A percentile compares a stretch with the other conserved stretches of the same genome.
phyloP scores from a whole-genome alignment of 2,888 invertebrate species.

The Anarsia innoxiella region DNA sequence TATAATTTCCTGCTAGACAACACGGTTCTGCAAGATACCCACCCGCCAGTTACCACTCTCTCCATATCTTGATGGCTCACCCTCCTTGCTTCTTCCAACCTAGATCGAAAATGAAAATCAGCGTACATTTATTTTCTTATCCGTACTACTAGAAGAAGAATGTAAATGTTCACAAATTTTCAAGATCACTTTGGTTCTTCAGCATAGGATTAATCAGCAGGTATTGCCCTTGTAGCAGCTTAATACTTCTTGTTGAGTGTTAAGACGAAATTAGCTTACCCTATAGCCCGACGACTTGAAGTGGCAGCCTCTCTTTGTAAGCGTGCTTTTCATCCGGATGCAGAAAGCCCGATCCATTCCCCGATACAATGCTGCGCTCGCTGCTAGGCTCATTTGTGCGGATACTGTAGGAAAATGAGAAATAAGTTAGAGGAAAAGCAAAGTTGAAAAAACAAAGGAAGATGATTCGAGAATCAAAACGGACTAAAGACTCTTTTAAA shows the following conservation, averaged over 20 bases:
- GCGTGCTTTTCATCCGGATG: conserved; percentile 97
- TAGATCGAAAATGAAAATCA: conserved; percentile 74
- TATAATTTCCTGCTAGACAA: conserved; percentile 18
- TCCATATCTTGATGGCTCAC: conserved; percentile 51
- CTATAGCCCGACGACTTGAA: conserved; percentile 97
- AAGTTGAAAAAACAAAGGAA: not conserved
- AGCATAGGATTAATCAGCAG: too few species aligned
- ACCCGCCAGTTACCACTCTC: conserved; percentile 70
- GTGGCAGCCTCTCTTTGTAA: conserved; percentile 97
- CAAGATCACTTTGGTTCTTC: too few species aligned
- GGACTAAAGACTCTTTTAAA: too few species aligned
- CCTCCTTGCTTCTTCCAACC: conserved; percentile 65
- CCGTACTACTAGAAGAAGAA: conserved; percentile 45
- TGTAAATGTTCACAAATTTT: conserved; percentile 55
- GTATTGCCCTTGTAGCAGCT: too few species aligned
- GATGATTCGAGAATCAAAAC: too few species aligned
- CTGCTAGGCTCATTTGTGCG: conserved; percentile 85
- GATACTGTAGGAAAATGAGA: conserved; percentile 76
- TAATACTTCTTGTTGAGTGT: not conserved
- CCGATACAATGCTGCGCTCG: conserved; percentile 82
- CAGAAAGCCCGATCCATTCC: conserved; percentile 95
- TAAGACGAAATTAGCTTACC: conserved; percentile 80
- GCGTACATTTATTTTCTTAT: conserved; percentile 56
- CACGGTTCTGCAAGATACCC: conserved; percentile 51
- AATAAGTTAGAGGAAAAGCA: not conserved